Conservation (phyloP, 2,113 vertebrate genomes). For the Probosciger aterrimus region DNA sequence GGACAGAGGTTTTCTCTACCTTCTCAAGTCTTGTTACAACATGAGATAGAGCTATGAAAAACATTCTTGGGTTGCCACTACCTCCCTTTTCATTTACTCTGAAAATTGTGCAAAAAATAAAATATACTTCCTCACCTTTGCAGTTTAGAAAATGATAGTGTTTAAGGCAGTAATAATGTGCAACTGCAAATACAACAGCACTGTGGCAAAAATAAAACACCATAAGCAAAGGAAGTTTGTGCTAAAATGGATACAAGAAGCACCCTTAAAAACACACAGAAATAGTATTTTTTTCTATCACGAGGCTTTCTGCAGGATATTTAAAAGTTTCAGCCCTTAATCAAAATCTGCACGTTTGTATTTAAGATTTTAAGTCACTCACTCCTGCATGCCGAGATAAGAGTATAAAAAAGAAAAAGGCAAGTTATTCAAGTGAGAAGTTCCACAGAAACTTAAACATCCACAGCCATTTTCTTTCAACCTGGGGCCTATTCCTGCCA, state of each 20-base stretch:
- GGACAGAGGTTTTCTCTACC: constrained; percentile 16
- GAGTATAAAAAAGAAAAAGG: background rate
- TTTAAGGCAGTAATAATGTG: constrained; percentile 69
- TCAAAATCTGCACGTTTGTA: constrained; percentile 21
- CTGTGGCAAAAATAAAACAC: constrained; percentile 60
- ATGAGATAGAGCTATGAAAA: constrained; percentile 29
- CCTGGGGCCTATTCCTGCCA: background rate
- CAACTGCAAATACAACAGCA: constrained; percentile 57
- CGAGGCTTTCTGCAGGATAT: constrained; percentile 22
- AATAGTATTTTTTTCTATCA: background rate
- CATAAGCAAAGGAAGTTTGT: constrained; percentile 46
- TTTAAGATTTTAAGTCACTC: constrained; percentile 24
- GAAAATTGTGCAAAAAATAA: constrained; percentile 64
- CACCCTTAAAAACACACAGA: background rate
- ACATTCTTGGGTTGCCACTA: constrained; percentile 29
- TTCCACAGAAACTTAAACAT: constrained; percentile 8
- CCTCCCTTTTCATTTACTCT: constrained; percentile 55
- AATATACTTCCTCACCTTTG: constrained; percentile 47
- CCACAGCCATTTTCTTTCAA: background rate
- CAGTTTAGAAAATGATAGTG: constrained; percentile 66
- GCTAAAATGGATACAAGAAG: constrained; percentile 25
- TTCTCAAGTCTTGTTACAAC: constrained; percentile 53
- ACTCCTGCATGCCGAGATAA: constrained; percentile 22
- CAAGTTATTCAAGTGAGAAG: background rate
- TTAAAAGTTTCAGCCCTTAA: constrained; percentile 48